phyloP scores from a whole-genome alignment of 2,888 invertebrate genomes.

The Meloe dianella region DNA sequence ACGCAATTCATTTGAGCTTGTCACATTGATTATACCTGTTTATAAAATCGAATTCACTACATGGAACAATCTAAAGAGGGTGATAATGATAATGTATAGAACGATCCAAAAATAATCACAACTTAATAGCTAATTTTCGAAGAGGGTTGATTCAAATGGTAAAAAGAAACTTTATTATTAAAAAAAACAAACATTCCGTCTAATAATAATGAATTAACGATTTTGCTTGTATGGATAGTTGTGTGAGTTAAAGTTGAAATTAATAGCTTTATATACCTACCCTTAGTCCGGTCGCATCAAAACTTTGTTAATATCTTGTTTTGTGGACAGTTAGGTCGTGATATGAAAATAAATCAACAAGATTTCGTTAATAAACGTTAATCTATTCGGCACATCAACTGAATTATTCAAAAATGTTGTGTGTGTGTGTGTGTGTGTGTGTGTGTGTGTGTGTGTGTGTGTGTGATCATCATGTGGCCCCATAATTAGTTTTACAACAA shows the following conservation, averaged over 20 bases:
- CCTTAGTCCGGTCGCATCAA: constrained; percentile 41
- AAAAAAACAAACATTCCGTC: too few relatives aligned
- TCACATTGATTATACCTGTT: constrained; percentile 39
- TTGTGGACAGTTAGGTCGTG: constrained; percentile 46
- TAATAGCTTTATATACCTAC: constrained; percentile 43
- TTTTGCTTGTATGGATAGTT: constrained; percentile 20
- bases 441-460: too few relatives aligned
- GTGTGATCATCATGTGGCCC: too few relatives aligned
- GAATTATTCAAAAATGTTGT: background rate
- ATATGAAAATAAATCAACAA: constrained; percentile 47
- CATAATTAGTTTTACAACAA: too few relatives aligned
- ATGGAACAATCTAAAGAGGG: constrained; percentile 39
- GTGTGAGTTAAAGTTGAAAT: constrained; percentile 34
- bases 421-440: too few relatives aligned
- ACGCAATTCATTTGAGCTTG: constrained; percentile 42
- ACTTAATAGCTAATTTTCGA: constrained; percentile 6
- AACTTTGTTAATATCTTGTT: constrained; percentile 54
- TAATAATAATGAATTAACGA: background rate
- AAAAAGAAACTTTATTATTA: background rate
- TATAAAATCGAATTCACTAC: constrained; percentile 36
- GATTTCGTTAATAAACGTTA: constrained; percentile 16
- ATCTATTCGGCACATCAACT: constrained; percentile 18
- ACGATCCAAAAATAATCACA: background rate
- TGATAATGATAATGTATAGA: background rate
- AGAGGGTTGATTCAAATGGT: background rate